Evolutionary conservation across 2,888 invertebrate species (phyloP).

Genomic region (Amphipyra berbera): DNA sequence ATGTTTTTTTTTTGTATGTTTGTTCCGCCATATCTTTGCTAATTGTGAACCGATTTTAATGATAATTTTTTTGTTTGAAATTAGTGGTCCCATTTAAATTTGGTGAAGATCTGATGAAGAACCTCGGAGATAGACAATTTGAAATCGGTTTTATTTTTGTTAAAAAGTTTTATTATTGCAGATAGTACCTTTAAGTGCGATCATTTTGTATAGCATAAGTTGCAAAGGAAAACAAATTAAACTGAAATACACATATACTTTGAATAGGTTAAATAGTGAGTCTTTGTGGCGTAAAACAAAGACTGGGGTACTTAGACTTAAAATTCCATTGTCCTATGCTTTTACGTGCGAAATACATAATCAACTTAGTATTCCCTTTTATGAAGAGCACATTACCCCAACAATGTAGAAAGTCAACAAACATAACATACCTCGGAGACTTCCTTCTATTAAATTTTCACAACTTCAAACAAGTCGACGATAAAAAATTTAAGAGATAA

Average conservation of each 20-base stretch:
- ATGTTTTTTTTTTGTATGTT: no score
- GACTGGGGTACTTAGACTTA: background rate
- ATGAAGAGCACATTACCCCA: slow-evolving; percentile 38
- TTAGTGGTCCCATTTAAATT: no score
- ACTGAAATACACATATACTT: background rate
- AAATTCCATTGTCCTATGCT: slow-evolving; percentile 16
- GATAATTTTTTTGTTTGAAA: no score
- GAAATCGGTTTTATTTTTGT: no score
- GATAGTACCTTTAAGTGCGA: no score
- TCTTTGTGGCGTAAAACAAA: slow-evolving; percentile 6
- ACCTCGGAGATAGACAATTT: no score
- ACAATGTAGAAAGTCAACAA: slow-evolving; percentile 68
- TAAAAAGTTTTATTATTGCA: no score
- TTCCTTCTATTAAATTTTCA: slow-evolving; percentile 69
- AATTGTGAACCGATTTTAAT: no score
- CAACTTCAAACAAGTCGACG: slow-evolving; percentile 69
- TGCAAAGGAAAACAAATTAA: no score
- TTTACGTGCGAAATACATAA: slow-evolving; percentile 27
- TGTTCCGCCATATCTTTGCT: no score
- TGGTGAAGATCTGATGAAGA: no score
- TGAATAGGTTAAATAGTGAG: background rate
- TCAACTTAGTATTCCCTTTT: slow-evolving; percentile 34
- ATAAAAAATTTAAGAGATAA: slow-evolving; percentile 71
- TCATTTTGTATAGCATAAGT: no score
- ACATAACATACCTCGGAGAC: slow-evolving; percentile 61